A percentile compares a stretch with the other conserved stretches of the same genome.
phyloP scores from a whole-genome alignment of 2,797 vertebrate genomes.

The Sebastes itinus region DNA sequence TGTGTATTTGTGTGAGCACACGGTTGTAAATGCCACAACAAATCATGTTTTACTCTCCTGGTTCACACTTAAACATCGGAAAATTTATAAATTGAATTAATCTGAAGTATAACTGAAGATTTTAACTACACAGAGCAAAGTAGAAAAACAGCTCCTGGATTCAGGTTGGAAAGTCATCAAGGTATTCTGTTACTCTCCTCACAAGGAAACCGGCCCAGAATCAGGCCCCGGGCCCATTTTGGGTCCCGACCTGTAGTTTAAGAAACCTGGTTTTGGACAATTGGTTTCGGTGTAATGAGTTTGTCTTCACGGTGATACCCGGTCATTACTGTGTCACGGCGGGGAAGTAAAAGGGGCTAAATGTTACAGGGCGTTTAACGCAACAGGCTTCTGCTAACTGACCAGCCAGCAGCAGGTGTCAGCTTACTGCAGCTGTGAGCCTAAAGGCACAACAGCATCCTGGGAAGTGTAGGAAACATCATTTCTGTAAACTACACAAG shows the following conservation, averaged over 20 bases:
- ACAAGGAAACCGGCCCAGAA: slow-evolving; percentile 1
- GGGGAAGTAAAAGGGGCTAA: slow-evolving; percentile 35
- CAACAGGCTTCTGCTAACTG: slow-evolving; percentile 7
- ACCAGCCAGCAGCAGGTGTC: slow-evolving; percentile 24
- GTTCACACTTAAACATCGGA: not conserved
- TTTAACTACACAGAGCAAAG: slow-evolving; percentile 12
- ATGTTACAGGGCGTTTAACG: slow-evolving; percentile 45
- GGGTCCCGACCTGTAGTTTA: slow-evolving; percentile 3
- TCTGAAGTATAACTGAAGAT: not conserved
- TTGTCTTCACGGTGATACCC: slow-evolving; percentile 31
- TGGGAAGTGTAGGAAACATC: not conserved
- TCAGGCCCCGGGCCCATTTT: slow-evolving; percentile 9
- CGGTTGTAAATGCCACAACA: not conserved
- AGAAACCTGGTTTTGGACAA: slow-evolving; percentile 25
- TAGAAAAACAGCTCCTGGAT: not conserved
- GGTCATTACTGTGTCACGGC: slow-evolving; percentile 47
- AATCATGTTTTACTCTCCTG: not conserved
- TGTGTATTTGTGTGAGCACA: not conserved
- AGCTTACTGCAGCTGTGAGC: slow-evolving; percentile 35
- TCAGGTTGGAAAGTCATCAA: not conserved
- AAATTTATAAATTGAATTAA: not conserved
- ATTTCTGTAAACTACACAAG: not conserved
- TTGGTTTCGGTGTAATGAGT: slow-evolving; percentile 55
- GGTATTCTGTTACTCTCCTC: slow-evolving; percentile 23
- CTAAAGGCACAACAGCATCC: not conserved